Base-by-base conservation (phyloP, 2,797 vertebrate species). In the Benthosema pterotum region DNA sequence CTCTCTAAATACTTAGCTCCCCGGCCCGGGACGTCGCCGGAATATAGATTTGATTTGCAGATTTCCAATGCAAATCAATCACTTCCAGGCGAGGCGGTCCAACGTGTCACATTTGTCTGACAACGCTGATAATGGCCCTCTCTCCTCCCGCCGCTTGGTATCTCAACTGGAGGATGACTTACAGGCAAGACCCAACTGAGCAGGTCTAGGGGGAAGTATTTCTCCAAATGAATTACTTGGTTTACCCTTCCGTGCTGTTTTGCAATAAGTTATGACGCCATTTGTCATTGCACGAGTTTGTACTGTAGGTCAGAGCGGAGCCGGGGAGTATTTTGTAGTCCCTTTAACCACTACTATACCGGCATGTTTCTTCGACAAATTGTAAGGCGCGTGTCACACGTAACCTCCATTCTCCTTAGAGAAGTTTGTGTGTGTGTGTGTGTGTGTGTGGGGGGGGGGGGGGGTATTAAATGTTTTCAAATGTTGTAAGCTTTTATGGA, bases 91-190 rank as follows among this genome's bases (percentile, higher is more conserved):
- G 60, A 80, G 72, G 72, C 70, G 60, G 78, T 74, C 78, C 77
- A 84, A 84, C 75, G 78, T 84, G 63, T 74, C 75, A 68, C 54
- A 42, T 82, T 74, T 79, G 73, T 82, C 62, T 81, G 56, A 69
- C 54, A 50, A 48, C 54, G 61, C 72, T 69, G 60, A 84, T 82
- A 80, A 82, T 82, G 75, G 63, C 69, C 58, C 72, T 52, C 25
- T 74, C 67, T 47, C 69, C 58, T 72, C 49, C 67, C 49, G 11
- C 56, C 38, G 52, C 49, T 72, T 58, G 64, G 74, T 60, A 63
- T 68, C 70, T 65, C 76, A 78, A 79, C 63, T 69, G 76, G 72
- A 62, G 76, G 72, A 62, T 78, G 69, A 85, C 60, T 78, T 80
- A 74, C 66, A 72, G 75, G 67, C 69, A 78, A 86, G 76, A 45